Conservation (phyloP, 1,140 invertebrate species). For the Drosophila orosa region DNA sequence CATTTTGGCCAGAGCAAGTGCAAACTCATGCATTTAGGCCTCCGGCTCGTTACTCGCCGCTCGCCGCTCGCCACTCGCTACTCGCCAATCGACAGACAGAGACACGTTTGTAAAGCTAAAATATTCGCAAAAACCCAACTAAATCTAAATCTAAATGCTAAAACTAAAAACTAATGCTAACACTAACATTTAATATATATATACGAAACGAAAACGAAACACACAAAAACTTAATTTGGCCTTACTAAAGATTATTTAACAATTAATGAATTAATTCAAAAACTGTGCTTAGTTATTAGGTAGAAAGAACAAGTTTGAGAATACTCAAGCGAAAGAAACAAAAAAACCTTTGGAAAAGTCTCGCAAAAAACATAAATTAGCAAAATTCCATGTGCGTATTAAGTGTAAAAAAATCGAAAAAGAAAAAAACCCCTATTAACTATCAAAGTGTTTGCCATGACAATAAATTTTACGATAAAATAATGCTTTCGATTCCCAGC, state of each 20-base stretch:
- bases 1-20: constrained; percentile 73
- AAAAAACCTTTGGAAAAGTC: constrained; percentile 72
- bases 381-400: constrained; percentile 74
- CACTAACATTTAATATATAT: constrained; percentile 57
- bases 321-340: constrained; percentile 27
- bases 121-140: constrained; percentile 31
- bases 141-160: constrained; percentile 48
- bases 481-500: constrained; percentile 65
- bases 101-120: constrained; percentile 38
- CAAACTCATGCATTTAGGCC: constrained; percentile 71
- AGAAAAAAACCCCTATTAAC: constrained; percentile 57
- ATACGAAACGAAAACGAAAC: constrained; percentile 29
- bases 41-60: constrained; percentile 59
- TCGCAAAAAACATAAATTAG: constrained; percentile 61
- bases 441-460: constrained; percentile 76
- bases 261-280: constrained; percentile 50
- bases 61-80: constrained; percentile 42
- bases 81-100: constrained; percentile 22
- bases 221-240: constrained; percentile 76
- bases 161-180: constrained; percentile 43
- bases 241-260: constrained; percentile 82
- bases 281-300: constrained; percentile 28
- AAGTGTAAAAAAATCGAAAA: constrained; percentile 43
- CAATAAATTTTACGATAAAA: constrained; percentile 75
- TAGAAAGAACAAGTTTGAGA: constrained; percentile 24